Evolutionary conservation across 53 echinoderm and acorn worm species (phyloP).

Genomic region (Mesocentrotus franciscanus): DNA sequence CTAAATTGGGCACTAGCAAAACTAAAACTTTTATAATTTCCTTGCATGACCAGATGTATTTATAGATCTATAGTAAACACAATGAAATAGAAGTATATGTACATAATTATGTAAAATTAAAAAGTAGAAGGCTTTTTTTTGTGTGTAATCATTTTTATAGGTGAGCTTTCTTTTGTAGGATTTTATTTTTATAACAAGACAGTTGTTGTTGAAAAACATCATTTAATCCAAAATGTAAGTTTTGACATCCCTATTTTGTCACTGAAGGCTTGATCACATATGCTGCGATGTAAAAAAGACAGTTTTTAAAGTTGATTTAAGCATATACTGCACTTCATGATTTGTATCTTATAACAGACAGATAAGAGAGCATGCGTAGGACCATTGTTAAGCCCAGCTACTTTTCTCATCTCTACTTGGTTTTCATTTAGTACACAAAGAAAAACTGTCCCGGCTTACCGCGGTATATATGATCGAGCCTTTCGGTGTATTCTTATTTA

Average conservation of each 20-base stretch:
- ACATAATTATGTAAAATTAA: neutral
- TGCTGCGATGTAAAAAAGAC: too few relatives aligned
- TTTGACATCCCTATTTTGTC: neutral
- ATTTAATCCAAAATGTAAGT: neutral
- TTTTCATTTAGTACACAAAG: neutral
- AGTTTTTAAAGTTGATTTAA: too few relatives aligned
- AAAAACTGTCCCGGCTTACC: too few relatives aligned
- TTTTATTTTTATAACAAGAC: neutral
- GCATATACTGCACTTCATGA: too few relatives aligned
- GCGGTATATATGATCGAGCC: too few relatives aligned
- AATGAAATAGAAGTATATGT: neutral
- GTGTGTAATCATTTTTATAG: neutral
- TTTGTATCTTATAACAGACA: too few relatives aligned
- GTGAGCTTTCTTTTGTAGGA: neutral
- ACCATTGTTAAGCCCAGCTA: too few relatives aligned
- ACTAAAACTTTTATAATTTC: neutral
- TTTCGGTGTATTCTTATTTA: neutral
- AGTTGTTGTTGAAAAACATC: neutral
- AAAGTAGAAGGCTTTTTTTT: neutral
- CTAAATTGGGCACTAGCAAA: neutral
- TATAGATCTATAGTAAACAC: neutral
- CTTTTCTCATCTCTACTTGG: neutral
- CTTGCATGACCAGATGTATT: neutral
- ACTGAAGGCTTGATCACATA: neutral
- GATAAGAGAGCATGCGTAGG: too few relatives aligned